These are phyloP conservation scores for Dorcus hopei DNA, from an alignment of 2,888 invertebrate genomes.

Conservation along the genomic window DNA sequence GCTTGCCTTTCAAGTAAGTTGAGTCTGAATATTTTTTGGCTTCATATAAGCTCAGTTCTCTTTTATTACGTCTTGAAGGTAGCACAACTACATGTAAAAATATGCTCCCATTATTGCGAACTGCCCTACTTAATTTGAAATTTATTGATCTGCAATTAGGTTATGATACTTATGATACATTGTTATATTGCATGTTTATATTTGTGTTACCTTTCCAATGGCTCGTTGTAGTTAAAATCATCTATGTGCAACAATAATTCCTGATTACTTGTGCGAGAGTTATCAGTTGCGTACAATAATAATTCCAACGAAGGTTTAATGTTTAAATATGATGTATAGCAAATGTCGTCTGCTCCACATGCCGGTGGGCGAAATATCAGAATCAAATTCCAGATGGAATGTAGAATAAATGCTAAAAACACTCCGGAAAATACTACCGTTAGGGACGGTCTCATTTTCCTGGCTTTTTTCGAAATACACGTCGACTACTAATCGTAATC, in stretches of 20 bases:
- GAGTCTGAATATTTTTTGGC: slow-evolving; percentile 60
- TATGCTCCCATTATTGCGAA: slow-evolving; percentile 80
- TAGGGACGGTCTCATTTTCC: slow-evolving; percentile 52
- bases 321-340: slow-evolving; percentile 68
- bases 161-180: slow-evolving; percentile 6
- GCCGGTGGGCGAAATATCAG: slow-evolving; percentile 69
- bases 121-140: slow-evolving; percentile 69
- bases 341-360: slow-evolving; percentile 63
- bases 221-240: slow-evolving; percentile 64
- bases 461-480: slow-evolving; percentile 8
- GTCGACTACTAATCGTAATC: not conserved
- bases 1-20: slow-evolving; percentile 59
- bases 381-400: slow-evolving; percentile 74
- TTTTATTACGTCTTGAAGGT: slow-evolving; percentile 54
- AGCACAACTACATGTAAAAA: slow-evolving; percentile 72
- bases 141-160: slow-evolving; percentile 58
- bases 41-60: slow-evolving; percentile 56
- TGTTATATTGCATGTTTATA: not conserved
- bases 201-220: slow-evolving; percentile 52
- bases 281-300: slow-evolving; percentile 65
- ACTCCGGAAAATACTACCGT: slow-evolving; percentile 61
- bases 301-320: slow-evolving; percentile 67
- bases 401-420: slow-evolving; percentile 66
- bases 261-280: slow-evolving; percentile 56
- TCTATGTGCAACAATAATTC: slow-evolving; percentile 59